phyloP scores from a whole-genome alignment of 2,113 vertebrate species.

The Cololabis saira region DNA sequence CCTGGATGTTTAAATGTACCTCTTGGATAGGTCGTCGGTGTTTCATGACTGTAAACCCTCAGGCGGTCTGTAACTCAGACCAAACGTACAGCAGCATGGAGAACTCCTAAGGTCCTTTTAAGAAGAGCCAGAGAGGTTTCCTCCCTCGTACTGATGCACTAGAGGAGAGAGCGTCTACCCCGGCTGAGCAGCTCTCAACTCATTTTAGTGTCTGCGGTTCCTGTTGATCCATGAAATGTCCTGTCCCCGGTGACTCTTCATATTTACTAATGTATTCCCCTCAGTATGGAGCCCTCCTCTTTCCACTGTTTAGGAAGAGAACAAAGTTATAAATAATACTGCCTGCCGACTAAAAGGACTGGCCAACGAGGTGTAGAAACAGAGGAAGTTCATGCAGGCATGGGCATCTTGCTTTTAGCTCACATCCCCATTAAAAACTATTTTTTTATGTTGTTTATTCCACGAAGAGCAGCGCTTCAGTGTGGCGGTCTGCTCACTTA shows the following conservation, averaged over 20 bases:
- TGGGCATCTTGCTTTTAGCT: conserved; percentile 85
- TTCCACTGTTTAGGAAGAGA: conserved; percentile 89
- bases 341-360: conserved; percentile 89
- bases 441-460: conserved; percentile 87
- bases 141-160: conserved; percentile 84
- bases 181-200: conserved; percentile 89
- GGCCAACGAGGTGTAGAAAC: conserved; percentile 90
- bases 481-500: conserved; percentile 49
- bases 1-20: too few species aligned
- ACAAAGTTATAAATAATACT: conserved; percentile 93
- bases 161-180: conserved; percentile 81
- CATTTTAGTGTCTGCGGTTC: conserved; percentile 93
- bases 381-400: conserved; percentile 86
- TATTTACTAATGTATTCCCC: conserved; percentile 95
- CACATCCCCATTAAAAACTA: conserved; percentile 87
- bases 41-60: conserved; percentile 15
- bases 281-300: conserved; percentile 87
- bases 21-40: too few species aligned
- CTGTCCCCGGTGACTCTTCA: conserved; percentile 92
- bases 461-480: conserved; percentile 74
- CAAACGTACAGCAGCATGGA: conserved; percentile 79
- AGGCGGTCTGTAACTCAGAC: conserved; percentile 54
- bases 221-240: conserved; percentile 97
- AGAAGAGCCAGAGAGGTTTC: conserved; percentile 69
- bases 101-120: conserved; percentile 83